Percentiles rank a stretch among this genome's conserved stretches.
Evolutionary conservation across 1,140 invertebrate genomes (phyloP).

Genomic region (Chrysopa pallens): DNA sequence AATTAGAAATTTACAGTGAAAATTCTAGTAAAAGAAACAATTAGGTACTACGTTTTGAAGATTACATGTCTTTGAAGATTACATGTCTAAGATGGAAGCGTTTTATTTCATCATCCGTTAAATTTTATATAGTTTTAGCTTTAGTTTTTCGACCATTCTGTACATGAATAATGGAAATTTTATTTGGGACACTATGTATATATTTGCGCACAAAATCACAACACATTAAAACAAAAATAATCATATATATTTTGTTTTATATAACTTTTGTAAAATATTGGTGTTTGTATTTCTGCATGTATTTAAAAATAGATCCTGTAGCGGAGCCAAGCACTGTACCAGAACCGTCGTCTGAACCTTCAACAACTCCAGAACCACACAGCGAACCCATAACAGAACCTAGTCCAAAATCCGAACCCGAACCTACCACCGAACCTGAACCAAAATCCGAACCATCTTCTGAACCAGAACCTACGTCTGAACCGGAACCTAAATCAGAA

Average conservation of each 20-base stretch:
- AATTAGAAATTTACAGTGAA: too few species aligned
- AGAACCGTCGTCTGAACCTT: constrained; percentile 24
- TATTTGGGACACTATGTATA: too few species aligned
- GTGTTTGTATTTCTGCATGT: not conserved
- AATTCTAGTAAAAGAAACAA: too few species aligned
- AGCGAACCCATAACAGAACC: constrained; percentile 18
- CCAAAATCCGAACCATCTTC: constrained; percentile 21
- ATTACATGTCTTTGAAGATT: too few species aligned
- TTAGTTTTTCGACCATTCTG: too few species aligned
- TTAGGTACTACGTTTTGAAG: too few species aligned
- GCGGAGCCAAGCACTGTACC: constrained; percentile 11
- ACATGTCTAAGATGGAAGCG: too few species aligned
- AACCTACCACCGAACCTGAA: constrained; percentile 22
- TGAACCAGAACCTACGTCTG: constrained; percentile 16
- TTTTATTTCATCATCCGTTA: too few species aligned
- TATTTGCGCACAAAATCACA: too few species aligned
- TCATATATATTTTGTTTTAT: not conserved
- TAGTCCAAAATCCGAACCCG: constrained; percentile 21
- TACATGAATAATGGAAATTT: too few species aligned
- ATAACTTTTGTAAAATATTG: not conserved
- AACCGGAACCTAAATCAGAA: constrained; percentile 11
- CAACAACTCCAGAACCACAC: constrained; percentile 22
- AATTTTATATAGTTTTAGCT: too few species aligned
- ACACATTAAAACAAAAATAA: not conserved
- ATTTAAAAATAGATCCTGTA: constrained; percentile 22